These are phyloP conservation scores for Megaleporinus macrocephalus DNA, from an alignment of 2,113 vertebrate species.

Conservation along the genomic window DNA sequence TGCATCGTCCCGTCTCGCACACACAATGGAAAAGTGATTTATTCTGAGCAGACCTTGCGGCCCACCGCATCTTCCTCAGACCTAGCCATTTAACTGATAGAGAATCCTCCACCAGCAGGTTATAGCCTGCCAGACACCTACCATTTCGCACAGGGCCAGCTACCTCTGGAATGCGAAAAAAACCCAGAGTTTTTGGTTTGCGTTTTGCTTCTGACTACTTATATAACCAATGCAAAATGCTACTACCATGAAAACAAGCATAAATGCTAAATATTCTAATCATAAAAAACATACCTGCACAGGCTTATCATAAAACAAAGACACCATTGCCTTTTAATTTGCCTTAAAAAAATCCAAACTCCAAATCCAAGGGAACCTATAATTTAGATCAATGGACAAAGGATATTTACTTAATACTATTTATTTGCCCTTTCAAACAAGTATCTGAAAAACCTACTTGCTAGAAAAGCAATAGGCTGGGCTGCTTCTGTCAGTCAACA, in stretches of 20 bases:
- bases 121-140: slow-evolving; percentile 34
- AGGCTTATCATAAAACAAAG: too few species aligned
- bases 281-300: too few species aligned
- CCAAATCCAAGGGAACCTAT: not conserved
- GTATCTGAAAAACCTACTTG: slow-evolving; percentile 44
- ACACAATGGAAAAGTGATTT: slow-evolving; percentile 62
- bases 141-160: slow-evolving; percentile 5
- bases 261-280: too few species aligned
- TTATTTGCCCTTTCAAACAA: slow-evolving; percentile 16
- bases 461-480: slow-evolving; percentile 17
- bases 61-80: slow-evolving; percentile 37
- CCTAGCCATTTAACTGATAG: slow-evolving; percentile 52
- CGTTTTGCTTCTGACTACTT: not conserved
- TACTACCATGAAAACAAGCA: too few species aligned
- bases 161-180: not conserved
- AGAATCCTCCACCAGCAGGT: slow-evolving; percentile 37
- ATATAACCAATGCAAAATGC: not conserved
- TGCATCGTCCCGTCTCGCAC: slow-evolving; percentile 48
- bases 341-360: not conserved
- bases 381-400: not conserved
- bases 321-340: not conserved
- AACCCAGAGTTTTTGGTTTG: not conserved
- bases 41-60: slow-evolving; percentile 43
- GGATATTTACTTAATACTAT: not conserved
- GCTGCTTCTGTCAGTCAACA: slow-evolving; percentile 37